phyloP scores from a whole-genome alignment of 1,140 invertebrate species.

The Orchesella cincta region DNA sequence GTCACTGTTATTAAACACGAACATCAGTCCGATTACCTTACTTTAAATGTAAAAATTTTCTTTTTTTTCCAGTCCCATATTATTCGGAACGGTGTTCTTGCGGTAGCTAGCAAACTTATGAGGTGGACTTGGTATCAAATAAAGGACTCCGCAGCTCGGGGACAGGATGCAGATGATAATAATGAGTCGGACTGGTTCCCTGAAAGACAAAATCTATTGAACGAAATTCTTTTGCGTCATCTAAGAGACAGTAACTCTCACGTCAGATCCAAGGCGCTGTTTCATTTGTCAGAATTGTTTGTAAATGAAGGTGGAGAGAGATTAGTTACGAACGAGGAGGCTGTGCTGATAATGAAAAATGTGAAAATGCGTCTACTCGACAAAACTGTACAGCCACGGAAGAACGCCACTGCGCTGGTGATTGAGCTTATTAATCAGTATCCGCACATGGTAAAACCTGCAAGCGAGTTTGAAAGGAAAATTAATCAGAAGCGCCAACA shows the following conservation, averaged over 20 bases:
- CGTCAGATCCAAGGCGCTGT: slow-evolving; percentile 34
- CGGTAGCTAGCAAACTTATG: slow-evolving; percentile 23
- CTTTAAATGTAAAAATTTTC: too few species aligned
- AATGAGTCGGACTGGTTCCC: slow-evolving; percentile 6
- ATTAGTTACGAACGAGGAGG: slow-evolving; percentile 9
- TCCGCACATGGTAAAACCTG: slow-evolving; percentile 22
- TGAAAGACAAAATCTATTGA: background rate
- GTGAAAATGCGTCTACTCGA: slow-evolving; percentile 34
- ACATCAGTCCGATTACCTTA: too few species aligned
- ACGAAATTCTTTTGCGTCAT: slow-evolving; percentile 35
- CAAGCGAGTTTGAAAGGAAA: background rate
- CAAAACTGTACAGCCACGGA: slow-evolving; percentile 30
- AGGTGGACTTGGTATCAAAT: slow-evolving; percentile 21
- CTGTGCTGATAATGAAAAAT: background rate
- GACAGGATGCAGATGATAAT: background rate
- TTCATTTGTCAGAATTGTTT: slow-evolving; percentile 29
- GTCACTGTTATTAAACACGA: too few species aligned
- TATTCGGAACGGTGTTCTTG: slow-evolving; percentile 36
- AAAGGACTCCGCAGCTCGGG: background rate
- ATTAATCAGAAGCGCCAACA: background rate
- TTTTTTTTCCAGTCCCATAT: slow-evolving; percentile 38
- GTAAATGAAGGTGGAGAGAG: background rate
- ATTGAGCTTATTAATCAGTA: slow-evolving; percentile 12
- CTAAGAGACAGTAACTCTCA: slow-evolving; percentile 27
- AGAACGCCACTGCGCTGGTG: slow-evolving; percentile 28